Evolutionary conservation across 2,113 vertebrate genomes (phyloP).

Genomic region (Eonycteris spelaea): DNA sequence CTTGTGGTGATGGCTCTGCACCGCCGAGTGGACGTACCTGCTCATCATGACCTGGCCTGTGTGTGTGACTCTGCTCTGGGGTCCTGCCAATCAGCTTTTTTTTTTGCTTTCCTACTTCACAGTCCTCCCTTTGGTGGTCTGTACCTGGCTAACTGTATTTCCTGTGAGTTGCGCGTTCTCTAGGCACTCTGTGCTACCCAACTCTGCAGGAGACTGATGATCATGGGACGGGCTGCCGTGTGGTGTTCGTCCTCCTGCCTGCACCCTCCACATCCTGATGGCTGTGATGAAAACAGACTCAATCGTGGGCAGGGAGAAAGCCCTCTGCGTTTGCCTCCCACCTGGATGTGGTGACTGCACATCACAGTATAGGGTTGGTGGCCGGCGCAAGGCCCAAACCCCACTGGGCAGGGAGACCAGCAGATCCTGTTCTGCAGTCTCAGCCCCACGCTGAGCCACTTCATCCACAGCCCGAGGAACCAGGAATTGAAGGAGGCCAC

Average conservation of each 20-base stretch:
- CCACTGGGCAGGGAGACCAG: background rate
- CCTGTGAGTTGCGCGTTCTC: background rate
- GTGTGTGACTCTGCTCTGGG: background rate
- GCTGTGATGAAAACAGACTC: background rate
- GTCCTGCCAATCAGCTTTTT: background rate
- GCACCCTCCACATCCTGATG: background rate
- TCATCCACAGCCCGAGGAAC: background rate
- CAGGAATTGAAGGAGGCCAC: background rate
- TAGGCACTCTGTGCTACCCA: background rate
- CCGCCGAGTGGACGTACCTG: background rate
- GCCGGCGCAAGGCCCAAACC: background rate
- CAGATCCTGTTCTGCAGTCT: background rate
- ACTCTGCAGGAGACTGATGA: background rate
- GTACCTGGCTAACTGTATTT: constrained; percentile 32
- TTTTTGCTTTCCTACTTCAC: background rate
- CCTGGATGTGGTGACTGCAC: background rate
- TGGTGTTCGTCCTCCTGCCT: background rate
- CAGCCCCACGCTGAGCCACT: background rate
- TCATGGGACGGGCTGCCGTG: background rate
- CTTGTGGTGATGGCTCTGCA: constrained; percentile 29
- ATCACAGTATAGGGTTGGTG: background rate
- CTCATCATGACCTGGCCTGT: background rate
- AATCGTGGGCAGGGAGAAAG: background rate
- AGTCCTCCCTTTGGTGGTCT: constrained; percentile 3
- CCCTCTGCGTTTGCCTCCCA: background rate